These are phyloP conservation scores for Mergus octosetaceus DNA, from an alignment of 2,797 vertebrate species.

Conservation along the genomic window DNA sequence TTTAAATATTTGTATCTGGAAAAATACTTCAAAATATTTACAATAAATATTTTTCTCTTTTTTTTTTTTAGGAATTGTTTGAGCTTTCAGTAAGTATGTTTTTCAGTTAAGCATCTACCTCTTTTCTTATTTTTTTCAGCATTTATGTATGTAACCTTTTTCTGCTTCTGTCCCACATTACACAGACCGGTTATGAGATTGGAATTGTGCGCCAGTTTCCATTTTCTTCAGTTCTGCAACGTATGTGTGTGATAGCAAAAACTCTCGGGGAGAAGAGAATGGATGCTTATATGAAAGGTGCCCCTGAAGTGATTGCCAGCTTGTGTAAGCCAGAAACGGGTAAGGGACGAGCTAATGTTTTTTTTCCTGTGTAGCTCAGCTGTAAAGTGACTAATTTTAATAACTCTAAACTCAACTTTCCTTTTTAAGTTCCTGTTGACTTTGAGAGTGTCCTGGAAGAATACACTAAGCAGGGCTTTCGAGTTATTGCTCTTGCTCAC, in stretches of 20 bases:
- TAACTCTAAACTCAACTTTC: not conserved
- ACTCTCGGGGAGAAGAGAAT: constrained; percentile 92
- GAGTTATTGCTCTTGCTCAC: constrained; percentile 96
- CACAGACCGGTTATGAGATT: constrained; percentile 90
- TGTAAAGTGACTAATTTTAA: not conserved
- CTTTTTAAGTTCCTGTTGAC: constrained; percentile 86
- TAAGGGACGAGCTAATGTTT: constrained; percentile 54
- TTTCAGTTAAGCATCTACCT: not conserved
- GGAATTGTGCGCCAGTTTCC: constrained; percentile 98
- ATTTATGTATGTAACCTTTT: not conserved
- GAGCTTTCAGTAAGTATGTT: constrained; percentile 88
- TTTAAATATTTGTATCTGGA: not conserved
- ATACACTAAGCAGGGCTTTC: constrained; percentile 95
- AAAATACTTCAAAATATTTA: not conserved
- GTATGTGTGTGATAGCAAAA: constrained; percentile 93
- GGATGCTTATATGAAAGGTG: constrained; percentile 96
- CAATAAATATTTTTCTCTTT: not conserved
- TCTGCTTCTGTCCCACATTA: constrained; percentile 13
- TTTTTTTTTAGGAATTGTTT: constrained; percentile 88
- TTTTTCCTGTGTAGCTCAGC: not conserved
- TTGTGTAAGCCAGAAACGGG: constrained; percentile 94
- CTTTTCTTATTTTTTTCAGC: constrained; percentile 10
- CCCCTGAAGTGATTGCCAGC: constrained; percentile 91
- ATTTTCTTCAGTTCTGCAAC: constrained; percentile 94
- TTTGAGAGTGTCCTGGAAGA: constrained; percentile 90